Percentiles rank a stretch among this genome's conserved stretches.
Evolutionary conservation across 2,113 vertebrate genomes (phyloP).

Genomic region (Onychorhynchus coronatus): DNA sequence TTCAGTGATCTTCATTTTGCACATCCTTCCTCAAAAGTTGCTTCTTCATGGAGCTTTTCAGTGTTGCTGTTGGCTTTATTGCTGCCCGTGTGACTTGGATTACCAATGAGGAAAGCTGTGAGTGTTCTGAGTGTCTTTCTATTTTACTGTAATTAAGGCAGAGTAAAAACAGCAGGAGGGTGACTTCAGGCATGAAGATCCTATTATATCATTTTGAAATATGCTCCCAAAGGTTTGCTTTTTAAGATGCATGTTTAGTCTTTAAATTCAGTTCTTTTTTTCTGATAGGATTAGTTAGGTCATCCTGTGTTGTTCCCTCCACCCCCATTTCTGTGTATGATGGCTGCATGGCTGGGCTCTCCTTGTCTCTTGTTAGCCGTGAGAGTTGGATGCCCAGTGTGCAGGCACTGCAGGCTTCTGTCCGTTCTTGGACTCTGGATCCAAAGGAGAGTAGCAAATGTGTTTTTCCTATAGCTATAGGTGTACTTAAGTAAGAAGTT

Average conservation of each 20-base stretch:
- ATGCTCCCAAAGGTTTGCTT: neutral
- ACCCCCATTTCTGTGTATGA: neutral
- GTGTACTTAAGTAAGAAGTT: neutral
- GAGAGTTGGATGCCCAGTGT: neutral
- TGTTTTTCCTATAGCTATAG: neutral
- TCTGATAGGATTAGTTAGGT: neutral
- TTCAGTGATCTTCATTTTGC: neutral
- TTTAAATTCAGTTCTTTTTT: neutral
- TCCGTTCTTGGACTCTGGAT: neutral
- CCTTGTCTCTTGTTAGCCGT: neutral
- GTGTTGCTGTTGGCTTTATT: neutral
- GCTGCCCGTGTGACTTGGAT: neutral
- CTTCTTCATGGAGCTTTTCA: neutral
- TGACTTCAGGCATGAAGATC: neutral
- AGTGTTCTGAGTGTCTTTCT: neutral
- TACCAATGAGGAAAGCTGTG: neutral
- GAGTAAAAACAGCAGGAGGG: neutral
- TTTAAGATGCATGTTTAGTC: neutral
- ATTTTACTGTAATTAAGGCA: constrained; percentile 32
- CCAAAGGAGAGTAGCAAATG: neutral
- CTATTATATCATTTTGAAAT: neutral
- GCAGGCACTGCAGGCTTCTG: neutral
- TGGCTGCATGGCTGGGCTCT: neutral
- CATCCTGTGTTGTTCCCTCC: neutral
- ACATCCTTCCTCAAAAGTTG: neutral